phyloP scores from a whole-genome alignment of 1,140 invertebrate species.

The Caenorhabditis latens region DNA sequence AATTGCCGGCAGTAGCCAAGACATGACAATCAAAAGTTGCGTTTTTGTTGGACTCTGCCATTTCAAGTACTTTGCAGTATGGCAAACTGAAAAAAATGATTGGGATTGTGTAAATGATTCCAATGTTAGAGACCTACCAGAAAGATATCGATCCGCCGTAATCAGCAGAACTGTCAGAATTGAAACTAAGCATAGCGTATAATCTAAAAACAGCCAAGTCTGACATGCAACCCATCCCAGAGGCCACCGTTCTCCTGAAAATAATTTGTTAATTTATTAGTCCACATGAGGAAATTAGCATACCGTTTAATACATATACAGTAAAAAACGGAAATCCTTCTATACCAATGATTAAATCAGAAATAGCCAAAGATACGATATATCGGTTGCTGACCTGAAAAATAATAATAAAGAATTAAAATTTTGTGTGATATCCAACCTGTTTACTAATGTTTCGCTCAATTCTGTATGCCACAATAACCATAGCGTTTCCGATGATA shows the following conservation, averaged over 20 bases:
- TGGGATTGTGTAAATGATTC: neutral
- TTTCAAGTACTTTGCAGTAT: slow-evolving; percentile 77
- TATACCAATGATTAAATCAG: slow-evolving; percentile 95
- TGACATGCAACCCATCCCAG: slow-evolving; percentile 95
- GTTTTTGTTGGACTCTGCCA: slow-evolving; percentile 76
- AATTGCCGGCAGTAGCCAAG: slow-evolving; percentile 74
- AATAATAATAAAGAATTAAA: neutral
- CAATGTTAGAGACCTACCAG: slow-evolving; percentile 1
- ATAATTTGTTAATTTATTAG: slow-evolving; percentile 80
- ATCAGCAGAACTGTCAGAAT: slow-evolving; percentile 99
- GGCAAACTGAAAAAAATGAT: slow-evolving; percentile 82
- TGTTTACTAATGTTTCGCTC: slow-evolving; percentile 77
- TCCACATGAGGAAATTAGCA: neutral
- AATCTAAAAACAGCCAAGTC: slow-evolving; percentile 97
- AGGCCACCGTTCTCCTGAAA: slow-evolving; percentile 93
- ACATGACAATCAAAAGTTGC: slow-evolving; percentile 74
- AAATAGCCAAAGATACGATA: slow-evolving; percentile 96
- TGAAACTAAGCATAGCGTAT: slow-evolving; percentile 97
- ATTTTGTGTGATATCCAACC: slow-evolving; percentile 59
- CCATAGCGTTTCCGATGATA: slow-evolving; percentile 95
- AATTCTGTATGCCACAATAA: slow-evolving; percentile 86
- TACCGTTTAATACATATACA: slow-evolving; percentile 80
- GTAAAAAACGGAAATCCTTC: slow-evolving; percentile 82
- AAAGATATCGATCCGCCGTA: slow-evolving; percentile 86
- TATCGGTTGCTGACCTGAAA: slow-evolving; percentile 98